These are phyloP conservation scores for Rhinogobio ventralis DNA, from an alignment of 2,797 vertebrate genomes.

Conservation along the genomic window DNA sequence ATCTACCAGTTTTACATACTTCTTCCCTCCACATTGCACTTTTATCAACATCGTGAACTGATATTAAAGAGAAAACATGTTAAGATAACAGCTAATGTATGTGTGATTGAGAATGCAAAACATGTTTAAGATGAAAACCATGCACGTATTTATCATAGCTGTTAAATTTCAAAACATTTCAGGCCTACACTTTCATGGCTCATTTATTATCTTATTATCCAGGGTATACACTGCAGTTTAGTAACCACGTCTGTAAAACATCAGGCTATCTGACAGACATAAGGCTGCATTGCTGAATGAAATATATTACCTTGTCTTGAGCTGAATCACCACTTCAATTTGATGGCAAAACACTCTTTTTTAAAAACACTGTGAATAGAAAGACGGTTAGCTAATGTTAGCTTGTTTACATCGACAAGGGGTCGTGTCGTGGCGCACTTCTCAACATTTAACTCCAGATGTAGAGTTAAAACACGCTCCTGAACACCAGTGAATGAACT, in stretches of 20 bases:
- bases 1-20: not conserved
- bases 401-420: not conserved
- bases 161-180: conserved; percentile 3
- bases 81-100: not conserved
- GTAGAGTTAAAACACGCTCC: not conserved
- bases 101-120: not conserved
- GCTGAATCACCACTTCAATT: too few relatives aligned
- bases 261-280: not conserved
- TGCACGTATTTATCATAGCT: not conserved
- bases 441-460: not conserved
- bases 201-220: too few relatives aligned
- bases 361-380: too few relatives aligned
- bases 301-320: not conserved
- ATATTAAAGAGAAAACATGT: not conserved
- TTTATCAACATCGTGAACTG: not conserved
- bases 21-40: not conserved
- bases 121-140: not conserved
- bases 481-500: not conserved
- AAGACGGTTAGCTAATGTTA: too few relatives aligned
- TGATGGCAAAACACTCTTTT: too few relatives aligned
- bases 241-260: not conserved
- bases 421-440: not conserved
- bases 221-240: not conserved
- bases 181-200: not conserved
- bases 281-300: not conserved